Evolutionary conservation across 1,140 invertebrate genomes (phyloP), one percentile per base, ranked within the genome.

Genomic region (Neodiprion pinetum): DNA sequence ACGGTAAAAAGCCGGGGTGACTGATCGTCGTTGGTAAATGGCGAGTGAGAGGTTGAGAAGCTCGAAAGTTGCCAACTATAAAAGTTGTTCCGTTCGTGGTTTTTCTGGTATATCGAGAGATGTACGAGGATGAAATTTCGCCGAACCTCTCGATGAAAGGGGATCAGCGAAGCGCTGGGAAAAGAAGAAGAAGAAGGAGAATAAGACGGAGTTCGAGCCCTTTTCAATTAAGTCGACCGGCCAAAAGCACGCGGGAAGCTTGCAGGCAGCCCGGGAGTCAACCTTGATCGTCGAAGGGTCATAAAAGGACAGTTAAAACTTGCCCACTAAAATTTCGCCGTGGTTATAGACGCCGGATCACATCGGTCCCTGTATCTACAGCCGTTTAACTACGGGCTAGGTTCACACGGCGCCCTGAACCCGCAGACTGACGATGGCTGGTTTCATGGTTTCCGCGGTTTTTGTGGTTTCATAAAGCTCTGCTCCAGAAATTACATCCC

Each of bases 281-380:
- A 17, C 53, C 4, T 61, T 61, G 53, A 61, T 17, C 53, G 53
- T 61, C 53, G 53, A 61, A 61, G 53, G 53, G 53, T 17, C 53
- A 61, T 61, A 61, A 61, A 61, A 61, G 53, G 53, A 61, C 53
- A 61, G 53, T 61, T 61, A 61, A 61, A 61, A 61, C 53, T 61
- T 61, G 11, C 53, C 53, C n/a, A 61, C 53, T 61, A 61, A 61
- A 61, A 61, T 61, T 61, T 61, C 53, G 9, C 53, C 53, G 11
- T 14, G n/a, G 53, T 61, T 61, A 61, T 61, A 14, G 53, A 61
- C 53, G 8, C 9, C 53, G 28, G 28, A 40, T 40, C 28, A 40
- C 28, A 40, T 40, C 28, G 28, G 28, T 40, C 28, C 28, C 28
- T 40, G 5, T 40, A 40, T 40, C 1, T 40, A 40, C 5, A 40